Evolutionary conservation across 2,888 invertebrate species (phyloP).

Genomic region (Drosophila conformis): DNA sequence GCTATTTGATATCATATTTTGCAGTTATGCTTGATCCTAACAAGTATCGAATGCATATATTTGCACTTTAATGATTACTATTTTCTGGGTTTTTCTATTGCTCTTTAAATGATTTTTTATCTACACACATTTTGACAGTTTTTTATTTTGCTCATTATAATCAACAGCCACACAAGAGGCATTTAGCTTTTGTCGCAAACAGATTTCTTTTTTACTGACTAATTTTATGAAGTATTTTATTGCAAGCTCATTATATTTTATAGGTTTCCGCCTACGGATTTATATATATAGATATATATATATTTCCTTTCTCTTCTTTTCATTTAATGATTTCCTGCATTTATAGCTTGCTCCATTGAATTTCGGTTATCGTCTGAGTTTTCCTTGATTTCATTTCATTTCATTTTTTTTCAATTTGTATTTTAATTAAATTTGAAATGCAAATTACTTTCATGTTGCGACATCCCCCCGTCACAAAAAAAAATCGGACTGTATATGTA

Average conservation of each 20-base stretch:
- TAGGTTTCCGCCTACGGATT: slow-evolving; percentile 34
- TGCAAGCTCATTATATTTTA: slow-evolving; percentile 34
- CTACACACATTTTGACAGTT: neutral
- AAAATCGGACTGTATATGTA: neutral
- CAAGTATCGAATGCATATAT: neutral
- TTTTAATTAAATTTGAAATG: slow-evolving; percentile 68
- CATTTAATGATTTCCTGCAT: slow-evolving; percentile 15
- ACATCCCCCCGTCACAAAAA: neutral
- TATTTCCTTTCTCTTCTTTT: slow-evolving; percentile 4
- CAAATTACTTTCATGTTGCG: slow-evolving; percentile 49
- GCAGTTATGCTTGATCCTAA: neutral
- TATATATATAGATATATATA: neutral
- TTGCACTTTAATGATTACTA: neutral
- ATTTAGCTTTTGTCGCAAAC: neutral
- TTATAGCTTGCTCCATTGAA: slow-evolving; percentile 38
- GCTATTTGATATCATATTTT: neutral
- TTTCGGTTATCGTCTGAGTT: slow-evolving; percentile 7
- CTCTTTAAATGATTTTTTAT: neutral
- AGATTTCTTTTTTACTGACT: slow-evolving; percentile 5
- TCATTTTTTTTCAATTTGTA: slow-evolving; percentile 54
- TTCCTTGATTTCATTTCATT: slow-evolving; percentile 34
- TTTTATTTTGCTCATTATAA: neutral
- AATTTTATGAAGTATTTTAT: slow-evolving; percentile 31
- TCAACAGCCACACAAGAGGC: neutral
- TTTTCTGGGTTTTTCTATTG: neutral